phyloP scores from a whole-genome alignment of 2,113 vertebrate species.

The Genyomyrus donnyi region DNA sequence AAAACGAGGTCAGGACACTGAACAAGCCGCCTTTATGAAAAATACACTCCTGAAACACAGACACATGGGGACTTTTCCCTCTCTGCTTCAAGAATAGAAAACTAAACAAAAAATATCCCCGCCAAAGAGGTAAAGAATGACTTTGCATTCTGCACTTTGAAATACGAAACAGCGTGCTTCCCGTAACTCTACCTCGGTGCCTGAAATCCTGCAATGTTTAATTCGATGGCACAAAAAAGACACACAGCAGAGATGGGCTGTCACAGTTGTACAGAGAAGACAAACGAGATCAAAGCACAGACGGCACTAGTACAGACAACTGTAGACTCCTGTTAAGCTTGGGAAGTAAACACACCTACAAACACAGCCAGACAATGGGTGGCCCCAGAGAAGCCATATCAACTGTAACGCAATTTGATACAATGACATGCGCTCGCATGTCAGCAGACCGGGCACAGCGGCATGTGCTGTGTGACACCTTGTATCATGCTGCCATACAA shows the following conservation, averaged over 20 bases:
- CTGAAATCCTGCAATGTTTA: constrained; percentile 1
- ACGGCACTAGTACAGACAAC: background rate
- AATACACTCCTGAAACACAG: background rate
- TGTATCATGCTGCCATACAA: background rate
- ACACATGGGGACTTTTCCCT: background rate
- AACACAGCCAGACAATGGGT: background rate
- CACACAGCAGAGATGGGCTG: background rate
- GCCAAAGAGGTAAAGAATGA: background rate
- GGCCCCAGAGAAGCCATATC: background rate
- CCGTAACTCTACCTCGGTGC: background rate
- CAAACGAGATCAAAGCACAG: background rate
- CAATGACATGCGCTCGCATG: background rate
- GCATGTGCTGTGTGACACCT: background rate
- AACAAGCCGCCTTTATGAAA: background rate
- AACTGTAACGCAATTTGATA: background rate
- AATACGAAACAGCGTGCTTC: background rate
- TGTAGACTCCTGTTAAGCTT: background rate
- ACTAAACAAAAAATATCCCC: background rate
- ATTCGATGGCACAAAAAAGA: background rate
- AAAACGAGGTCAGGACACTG: constrained; percentile 1
- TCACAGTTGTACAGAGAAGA: background rate
- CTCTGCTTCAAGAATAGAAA: background rate
- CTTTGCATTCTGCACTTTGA: constrained; percentile 3
- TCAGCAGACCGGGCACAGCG: background rate
- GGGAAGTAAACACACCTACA: background rate